phyloP scores from a whole-genome alignment of 2,888 invertebrate genomes.

The Dioctria linearis region DNA sequence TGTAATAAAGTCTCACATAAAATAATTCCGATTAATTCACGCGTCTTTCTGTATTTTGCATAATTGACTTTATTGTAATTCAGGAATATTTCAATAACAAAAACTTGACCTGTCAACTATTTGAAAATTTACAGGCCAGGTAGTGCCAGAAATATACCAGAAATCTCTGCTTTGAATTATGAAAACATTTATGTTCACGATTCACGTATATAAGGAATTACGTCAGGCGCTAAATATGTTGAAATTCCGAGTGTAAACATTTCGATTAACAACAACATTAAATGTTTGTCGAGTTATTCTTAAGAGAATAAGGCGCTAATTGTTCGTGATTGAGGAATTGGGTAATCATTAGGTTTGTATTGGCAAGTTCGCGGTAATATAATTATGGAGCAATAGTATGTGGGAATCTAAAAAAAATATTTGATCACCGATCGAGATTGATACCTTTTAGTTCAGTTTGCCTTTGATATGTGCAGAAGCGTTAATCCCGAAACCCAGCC shows the following conservation, averaged over 20 bases:
- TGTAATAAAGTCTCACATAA: not conserved
- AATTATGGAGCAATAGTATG: no score
- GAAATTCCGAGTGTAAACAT: slow-evolving; percentile 35
- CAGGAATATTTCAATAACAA: not conserved
- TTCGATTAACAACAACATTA: slow-evolving; percentile 33
- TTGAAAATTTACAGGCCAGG: not conserved
- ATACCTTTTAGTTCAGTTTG: no score
- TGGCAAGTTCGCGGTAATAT: no score
- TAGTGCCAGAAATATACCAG: not conserved
- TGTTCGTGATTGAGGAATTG: slow-evolving; percentile 9
- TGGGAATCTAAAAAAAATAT: no score
- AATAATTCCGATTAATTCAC: not conserved
- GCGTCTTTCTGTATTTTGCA: not conserved
- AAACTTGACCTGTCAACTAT: not conserved
- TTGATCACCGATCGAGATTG: no score
- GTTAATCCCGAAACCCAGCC: no score
- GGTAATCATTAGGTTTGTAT: no score
- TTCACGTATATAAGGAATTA: not conserved
- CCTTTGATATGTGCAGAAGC: no score
- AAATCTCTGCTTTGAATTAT: not conserved
- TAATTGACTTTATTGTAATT: no score
- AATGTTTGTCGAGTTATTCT: not conserved
- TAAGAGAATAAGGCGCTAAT: slow-evolving; percentile 28
- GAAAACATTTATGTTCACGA: not conserved
- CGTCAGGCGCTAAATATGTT: slow-evolving; percentile 46